Base-by-base conservation (phyloP, 2,888 invertebrate genomes). In the Drosophila atroscutellata region DNA sequence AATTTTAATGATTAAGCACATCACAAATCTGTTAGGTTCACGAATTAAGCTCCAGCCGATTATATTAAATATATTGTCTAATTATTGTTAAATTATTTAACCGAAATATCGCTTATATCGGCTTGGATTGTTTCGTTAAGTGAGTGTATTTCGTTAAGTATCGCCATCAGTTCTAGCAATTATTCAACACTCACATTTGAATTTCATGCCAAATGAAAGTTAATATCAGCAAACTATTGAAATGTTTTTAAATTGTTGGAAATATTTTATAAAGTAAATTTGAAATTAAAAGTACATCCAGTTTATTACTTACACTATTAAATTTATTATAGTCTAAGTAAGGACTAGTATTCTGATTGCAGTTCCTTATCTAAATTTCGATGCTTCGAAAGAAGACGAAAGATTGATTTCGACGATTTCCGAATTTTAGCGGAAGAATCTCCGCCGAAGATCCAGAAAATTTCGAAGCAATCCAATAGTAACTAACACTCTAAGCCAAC, bases 121-220 rank as follows among this genome's bases (percentile, higher is more conserved):
- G 18, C 20, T 24, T 11, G 34, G 24, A 0, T 1, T n/a, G n/a
- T 8, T 54, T 70, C 57, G 57, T 71, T 62, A 47, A 56, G 49
- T 60, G 13, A 36, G 50, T 55, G 11, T 13, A 18, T 42, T 70
- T 56, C 56, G 57, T 26, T 49, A 47, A 45, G 32, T 57, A 36
- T 77, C 61, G 60, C 51, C 37, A 32, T 36, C 26, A 49, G 8
- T 37, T 45, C 8, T 0, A 3, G 2, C 24, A 24, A 13, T 54
- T 72, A 20, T 32, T 58, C 37, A 72, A 47, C 72, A 72, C 72
- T 71, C 0, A 6, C 15, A 36, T 66, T 71, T 71, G 80, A 75
- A 61, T 32, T 52, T 32, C 3, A 28, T 71, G 66, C 36, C 66
- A 66, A 39, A 34, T 32, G 3, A 34, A 37, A 30, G 26, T n/a